Evolutionary conservation across 2,888 invertebrate genomes (phyloP).

Genomic region (Fragum fragum): DNA sequence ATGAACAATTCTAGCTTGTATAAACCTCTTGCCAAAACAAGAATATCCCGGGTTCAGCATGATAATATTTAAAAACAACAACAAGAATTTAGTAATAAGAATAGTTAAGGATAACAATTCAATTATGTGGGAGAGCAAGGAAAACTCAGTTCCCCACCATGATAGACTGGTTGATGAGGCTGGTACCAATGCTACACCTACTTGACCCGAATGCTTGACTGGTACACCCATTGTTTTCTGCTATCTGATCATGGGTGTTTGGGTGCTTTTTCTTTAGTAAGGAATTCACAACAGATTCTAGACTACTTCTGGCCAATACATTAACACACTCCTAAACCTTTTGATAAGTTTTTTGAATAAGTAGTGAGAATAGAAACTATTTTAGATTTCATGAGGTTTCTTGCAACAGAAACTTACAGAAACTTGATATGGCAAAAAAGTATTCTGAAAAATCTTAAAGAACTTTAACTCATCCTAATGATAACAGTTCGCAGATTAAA

Average conservation of each 20-base stretch:
- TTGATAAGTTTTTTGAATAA: background rate
- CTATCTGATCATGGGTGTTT: conserved; percentile 46
- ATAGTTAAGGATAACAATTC: background rate
- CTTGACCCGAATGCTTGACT: conserved; percentile 54
- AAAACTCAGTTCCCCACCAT: conserved; percentile 17
- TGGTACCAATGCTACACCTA: conserved; percentile 31
- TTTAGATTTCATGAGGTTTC: no score
- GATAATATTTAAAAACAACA: no score
- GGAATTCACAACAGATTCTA: conserved; percentile 30
- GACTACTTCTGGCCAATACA: conserved; percentile 16
- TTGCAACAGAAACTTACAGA: no score
- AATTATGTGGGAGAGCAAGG: background rate
- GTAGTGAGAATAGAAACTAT: no score
- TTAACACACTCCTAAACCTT: conserved; percentile 6
- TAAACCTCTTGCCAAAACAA: no score
- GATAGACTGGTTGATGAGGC: conserved; percentile 12
- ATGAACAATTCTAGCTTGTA: no score
- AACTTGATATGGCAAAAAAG: no score
- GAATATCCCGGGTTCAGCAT: no score
- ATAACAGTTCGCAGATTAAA: no score
- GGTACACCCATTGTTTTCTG: conserved; percentile 55
- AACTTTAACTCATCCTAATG: no score
- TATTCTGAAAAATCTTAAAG: no score
- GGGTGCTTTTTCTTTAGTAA: conserved; percentile 51
- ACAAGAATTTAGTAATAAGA: background rate